Base-by-base conservation (phyloP, 2,113 vertebrate genomes). In the Charadrius vociferus region DNA sequence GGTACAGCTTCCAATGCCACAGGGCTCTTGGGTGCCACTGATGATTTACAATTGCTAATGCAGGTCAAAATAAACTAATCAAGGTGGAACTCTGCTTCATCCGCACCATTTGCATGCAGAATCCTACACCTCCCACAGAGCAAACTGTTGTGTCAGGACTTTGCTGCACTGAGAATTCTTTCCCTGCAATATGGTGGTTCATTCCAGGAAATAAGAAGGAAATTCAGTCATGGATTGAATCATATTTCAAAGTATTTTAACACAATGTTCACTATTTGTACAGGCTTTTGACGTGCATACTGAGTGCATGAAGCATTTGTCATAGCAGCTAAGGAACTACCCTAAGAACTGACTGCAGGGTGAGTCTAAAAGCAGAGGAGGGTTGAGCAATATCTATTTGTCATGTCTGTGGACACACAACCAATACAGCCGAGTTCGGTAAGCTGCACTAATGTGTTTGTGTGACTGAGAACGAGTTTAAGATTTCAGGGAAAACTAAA, bases 111-210 rank as follows among this genome's bases (percentile, higher is more conserved):
- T 66, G 24, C 32, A 7, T 14, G 36, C 16, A 79, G 41, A 32
- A 50, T 83, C n/a, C 43, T 88, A 47, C 29, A 37, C 8, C 3
- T 59, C 34, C 26, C 49, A 56, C 0, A 0, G 23, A n/a, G 10
- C 26, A 75, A 86, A 7, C 10, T 7, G 11, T 13, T 11, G 11
- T 17, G 34, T 79, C 55, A 79, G 59, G 27, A 41, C 72, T 78
- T 66, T 53, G 26, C 10, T 79, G 53, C 17, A 56, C 39, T 50
- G 12, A 16, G n/a, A 65, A 1, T 58, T 15, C 17, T 92, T 73
- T 37, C 36, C 7, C 16, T n/a, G 10, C 6, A 15, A 45, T 18
- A 14, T 63, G 17, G 10, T 52, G 10, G 10, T 52, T 83, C 18
- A 52, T 81, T 93, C 36, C 41, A 43, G 55, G 75, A 96, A 82